Evolutionary conservation across 2,113 vertebrate genomes (phyloP), one percentile per base, ranked within the genome.

Genomic region (Saccopteryx leptura): DNA sequence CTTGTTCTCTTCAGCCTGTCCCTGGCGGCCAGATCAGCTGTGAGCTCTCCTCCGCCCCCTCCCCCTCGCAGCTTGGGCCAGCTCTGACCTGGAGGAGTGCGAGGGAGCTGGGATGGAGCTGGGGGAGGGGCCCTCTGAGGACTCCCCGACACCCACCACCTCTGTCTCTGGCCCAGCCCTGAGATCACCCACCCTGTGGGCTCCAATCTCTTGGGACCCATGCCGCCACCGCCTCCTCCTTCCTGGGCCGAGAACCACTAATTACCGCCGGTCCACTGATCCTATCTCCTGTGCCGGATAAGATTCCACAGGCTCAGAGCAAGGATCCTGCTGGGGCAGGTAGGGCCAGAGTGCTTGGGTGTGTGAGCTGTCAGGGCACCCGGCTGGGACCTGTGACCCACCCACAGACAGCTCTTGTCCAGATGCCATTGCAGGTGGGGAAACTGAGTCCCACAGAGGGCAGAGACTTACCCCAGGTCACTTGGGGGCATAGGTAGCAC

Each of bases 141-240:
- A n/a, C 9, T 61, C 46, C 39, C 75, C 24, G 33, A 50, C 26
- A 39, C 75, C 50, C 65, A n/a, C 28, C 0, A 5, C 82, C 52
- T 75, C 61, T 54, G 0, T 0, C 81, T 75, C 63, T 39, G 33
- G 65, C 48, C 76, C 61, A 26, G 80, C 93, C 50, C 60, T 65
- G 65, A 56, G 65, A 58, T 86, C 60, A 82, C 61, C 66, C 21
- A 23, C 23, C 26, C 75, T 56, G 23, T 21, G 48, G 76, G 79
- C 83, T 50, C 33, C 33, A 7, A 56, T n/a, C 26, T 71, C 91
- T 76, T 3, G 52, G 48, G 31, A 71, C 81, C 82, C 39, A 15
- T 2, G 84, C 86, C 58, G 11, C 66, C 92, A 28, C 96, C 94
- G 11, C 66, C 92, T n/a, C 96, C 94, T 90, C 90, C 81, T 96